Conservation (phyloP, 1,140 invertebrate genomes). For the Heterodera carotae region DNA sequence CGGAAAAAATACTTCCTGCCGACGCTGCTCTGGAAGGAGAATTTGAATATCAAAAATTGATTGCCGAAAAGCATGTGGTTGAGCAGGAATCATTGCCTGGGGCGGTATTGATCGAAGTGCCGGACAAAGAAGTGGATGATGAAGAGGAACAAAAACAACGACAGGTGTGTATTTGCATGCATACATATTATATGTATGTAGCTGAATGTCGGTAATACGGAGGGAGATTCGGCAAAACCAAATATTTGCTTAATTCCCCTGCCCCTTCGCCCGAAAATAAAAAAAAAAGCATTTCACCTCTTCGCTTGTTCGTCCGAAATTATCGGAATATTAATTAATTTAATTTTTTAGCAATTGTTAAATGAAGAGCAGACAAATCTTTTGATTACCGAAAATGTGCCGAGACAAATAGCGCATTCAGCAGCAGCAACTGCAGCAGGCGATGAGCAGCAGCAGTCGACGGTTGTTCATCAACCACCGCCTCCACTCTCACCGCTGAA, state of each 20-base stretch:
- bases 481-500: slow-evolving; percentile 5
- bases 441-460: not conserved
- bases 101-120: not conserved
- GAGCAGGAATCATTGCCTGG: slow-evolving; percentile 12
- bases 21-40: no score
- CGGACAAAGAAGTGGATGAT: not conserved
- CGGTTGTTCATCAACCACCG: not conserved
- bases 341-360: no score
- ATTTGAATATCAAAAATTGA: not conserved
- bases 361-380: slow-evolving; percentile 15
- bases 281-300: no score
- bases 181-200: no score
- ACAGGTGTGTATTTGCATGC: not conserved
- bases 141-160: no score
- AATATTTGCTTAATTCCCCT: no score
- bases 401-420: not conserved
- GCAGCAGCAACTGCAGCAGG: not conserved
- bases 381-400: not conserved
- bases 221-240: no score
- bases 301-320: no score
- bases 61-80: not conserved
- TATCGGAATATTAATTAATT: no score
- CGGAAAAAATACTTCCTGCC: no score
- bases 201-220: no score
- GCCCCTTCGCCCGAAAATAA: no score